Evolutionary conservation across 2,888 invertebrate genomes (phyloP), one percentile per base, ranked within the genome.

Genomic region (Macrosiphum euphorbiae): DNA sequence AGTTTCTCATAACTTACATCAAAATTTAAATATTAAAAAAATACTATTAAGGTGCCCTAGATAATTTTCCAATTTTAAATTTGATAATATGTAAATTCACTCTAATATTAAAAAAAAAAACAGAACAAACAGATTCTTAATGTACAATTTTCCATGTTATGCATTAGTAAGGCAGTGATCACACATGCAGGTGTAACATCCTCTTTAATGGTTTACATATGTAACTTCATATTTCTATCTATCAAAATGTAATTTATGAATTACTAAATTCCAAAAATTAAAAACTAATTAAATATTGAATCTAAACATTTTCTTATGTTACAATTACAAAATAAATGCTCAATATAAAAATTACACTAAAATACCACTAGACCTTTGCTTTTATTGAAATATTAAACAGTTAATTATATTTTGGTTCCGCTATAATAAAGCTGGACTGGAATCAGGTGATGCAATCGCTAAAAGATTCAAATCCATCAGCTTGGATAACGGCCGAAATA

Each of bases 401-500:
- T 92, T 78, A 88, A 89, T 92, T 90, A 50, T 92, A 90, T 94
- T 84, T 94, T 88, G 88, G 90, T 92, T 94, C 87, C 90, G 92
- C 88, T 94, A 94, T 91, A 88, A 87, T 94, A 94, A 91, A 93
- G 93, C 96, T 98, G 98, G 98, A 98, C 97, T 98, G 98, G 98
- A 97, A 97, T 96, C 97, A 98, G 97, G 96, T 98, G 97, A 97
- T 98, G 96, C 97, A 98, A 97, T 97, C 97, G 96, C 97, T 98
- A 96, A 97, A 98, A 96, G 98, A 98, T 96, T 97, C 97, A 96
- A 97, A 97, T 96, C 97, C 97, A 97, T 97, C 97, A 96, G 94
- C 94, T 78, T 97, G 97, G 97, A 97, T 97, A 96, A 86, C 93
- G 86, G 97, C 97, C 96, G 97, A 97, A 96, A 96, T 97, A 96